Evolutionary conservation across 2,888 invertebrate species (phyloP).

Genomic region (Lagria hirta): DNA sequence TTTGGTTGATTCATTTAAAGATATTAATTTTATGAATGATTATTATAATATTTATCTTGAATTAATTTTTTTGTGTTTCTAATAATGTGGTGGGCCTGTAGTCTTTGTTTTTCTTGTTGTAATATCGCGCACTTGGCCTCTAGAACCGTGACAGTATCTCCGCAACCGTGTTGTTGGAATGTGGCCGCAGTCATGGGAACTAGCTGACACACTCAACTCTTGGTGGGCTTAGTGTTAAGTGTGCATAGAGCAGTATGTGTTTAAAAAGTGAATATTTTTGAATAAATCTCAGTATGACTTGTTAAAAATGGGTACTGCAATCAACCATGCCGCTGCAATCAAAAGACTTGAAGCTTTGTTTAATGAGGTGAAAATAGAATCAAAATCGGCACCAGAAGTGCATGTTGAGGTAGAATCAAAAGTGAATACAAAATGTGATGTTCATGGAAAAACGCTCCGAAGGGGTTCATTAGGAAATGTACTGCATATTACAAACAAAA

Average conservation of each 20-base stretch:
- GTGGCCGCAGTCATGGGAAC: conserved; percentile 45
- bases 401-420: conserved; percentile 58
- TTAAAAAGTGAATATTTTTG: conserved; percentile 10
- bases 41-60: no score
- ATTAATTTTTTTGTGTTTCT: no score
- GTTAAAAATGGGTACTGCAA: conserved; percentile 50
- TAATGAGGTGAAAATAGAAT: conserved; percentile 64
- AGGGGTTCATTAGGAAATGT: conserved; percentile 63
- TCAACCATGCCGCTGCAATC: conserved; percentile 68
- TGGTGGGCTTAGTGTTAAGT: conserved; percentile 19
- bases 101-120: conserved; percentile 20
- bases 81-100: conserved; percentile 10
- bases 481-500: conserved; percentile 54
- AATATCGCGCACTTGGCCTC: conserved; percentile 31
- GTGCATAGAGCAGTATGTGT: conserved; percentile 13
- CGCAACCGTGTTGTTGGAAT: conserved; percentile 39
- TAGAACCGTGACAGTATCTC: conserved; percentile 36
- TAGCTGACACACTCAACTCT: conserved; percentile 41
- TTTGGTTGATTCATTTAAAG: no score
- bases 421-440: conserved; percentile 69
- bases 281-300: background rate
- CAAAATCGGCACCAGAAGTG: conserved; percentile 40
- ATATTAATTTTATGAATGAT: no score
- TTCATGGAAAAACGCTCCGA: conserved; percentile 62
- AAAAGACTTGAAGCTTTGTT: conserved; percentile 74